Conservation (phyloP, 2,888 invertebrate genomes). For the Scaptomyza polygonia region DNA sequence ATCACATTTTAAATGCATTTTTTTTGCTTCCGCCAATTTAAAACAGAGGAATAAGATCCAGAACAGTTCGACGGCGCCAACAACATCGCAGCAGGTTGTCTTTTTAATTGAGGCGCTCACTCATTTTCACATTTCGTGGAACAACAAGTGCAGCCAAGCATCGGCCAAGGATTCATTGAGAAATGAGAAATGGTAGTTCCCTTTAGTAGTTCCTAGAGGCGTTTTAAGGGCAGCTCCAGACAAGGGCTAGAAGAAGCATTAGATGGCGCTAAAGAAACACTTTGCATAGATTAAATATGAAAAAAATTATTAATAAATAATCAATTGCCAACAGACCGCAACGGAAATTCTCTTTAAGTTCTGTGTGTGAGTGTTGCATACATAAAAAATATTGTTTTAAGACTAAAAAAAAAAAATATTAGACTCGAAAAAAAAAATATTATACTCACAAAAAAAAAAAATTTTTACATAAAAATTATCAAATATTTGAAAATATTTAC, state of each 20-base stretch:
- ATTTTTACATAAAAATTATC: no score
- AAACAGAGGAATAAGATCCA: conserved; percentile 41
- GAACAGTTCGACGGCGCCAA: conserved; percentile 51
- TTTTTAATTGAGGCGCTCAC: conserved; percentile 66
- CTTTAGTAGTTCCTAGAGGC: neutral
- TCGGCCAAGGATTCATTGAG: conserved; percentile 57
- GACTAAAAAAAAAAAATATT: neutral
- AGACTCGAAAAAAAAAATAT: neutral
- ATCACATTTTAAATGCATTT: conserved; percentile 13
- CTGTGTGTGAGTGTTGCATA: neutral
- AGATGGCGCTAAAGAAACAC: conserved; percentile 3
- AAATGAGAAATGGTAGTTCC: no score
- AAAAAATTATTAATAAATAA: neutral
- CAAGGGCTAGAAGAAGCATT: neutral
- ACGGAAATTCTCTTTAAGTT: neutral
- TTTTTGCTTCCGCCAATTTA: conserved; percentile 68
- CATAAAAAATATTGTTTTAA: neutral
- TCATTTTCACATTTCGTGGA: conserved; percentile 21
- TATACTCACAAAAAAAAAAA: no score
- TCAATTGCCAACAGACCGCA: neutral
- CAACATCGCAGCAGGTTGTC: conserved; percentile 66
- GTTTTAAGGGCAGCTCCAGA: conserved; percentile 7
- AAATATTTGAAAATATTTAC: no score
- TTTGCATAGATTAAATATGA: conserved; percentile 24
- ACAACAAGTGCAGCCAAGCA: conserved; percentile 34